phyloP scores from a whole-genome alignment of 92 coral and sea anemone species.

The Siderastrea siderea region DNA sequence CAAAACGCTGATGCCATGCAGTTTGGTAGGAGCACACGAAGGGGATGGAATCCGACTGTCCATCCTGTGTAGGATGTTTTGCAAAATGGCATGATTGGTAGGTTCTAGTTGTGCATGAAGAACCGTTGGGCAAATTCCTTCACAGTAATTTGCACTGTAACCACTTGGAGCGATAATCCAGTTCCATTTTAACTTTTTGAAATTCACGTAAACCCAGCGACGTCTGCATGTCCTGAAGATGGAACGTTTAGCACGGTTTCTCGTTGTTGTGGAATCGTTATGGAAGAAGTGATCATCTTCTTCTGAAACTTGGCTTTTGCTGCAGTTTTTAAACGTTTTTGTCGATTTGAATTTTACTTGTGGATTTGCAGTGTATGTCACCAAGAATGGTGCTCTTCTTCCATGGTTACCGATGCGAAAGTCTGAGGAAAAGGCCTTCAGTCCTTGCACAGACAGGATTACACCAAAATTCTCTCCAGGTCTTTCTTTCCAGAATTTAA shows the following conservation, averaged over 20 bases:
- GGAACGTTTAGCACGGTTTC: conserved; percentile 33
- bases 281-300: conserved; percentile 9
- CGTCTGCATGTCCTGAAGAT: conserved; percentile 7
- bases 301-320: background rate
- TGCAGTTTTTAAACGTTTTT: background rate
- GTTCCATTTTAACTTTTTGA: conserved; percentile 42
- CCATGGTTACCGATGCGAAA: conserved; percentile 44
- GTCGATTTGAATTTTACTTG: background rate
- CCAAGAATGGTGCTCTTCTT: conserved; percentile 42
- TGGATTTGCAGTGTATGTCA: conserved; percentile 29
- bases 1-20: conserved; percentile 54
- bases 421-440: conserved; percentile 18
- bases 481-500: conserved; percentile 40
- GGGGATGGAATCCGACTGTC: conserved; percentile 55
- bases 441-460: conserved; percentile 20
- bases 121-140: conserved; percentile 53
- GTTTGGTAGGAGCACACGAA: conserved; percentile 66
- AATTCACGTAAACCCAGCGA: conserved; percentile 54
- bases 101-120: conserved; percentile 54
- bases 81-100: conserved; percentile 74
- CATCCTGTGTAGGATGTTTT: conserved; percentile 52
- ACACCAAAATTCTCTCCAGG: conserved; percentile 38
- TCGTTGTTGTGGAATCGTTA: conserved; percentile 5
- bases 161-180: conserved; percentile 75
- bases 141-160: conserved; percentile 65